Base-by-base conservation (phyloP, 2,113 vertebrate species). In the Cebus imitator region DNA sequence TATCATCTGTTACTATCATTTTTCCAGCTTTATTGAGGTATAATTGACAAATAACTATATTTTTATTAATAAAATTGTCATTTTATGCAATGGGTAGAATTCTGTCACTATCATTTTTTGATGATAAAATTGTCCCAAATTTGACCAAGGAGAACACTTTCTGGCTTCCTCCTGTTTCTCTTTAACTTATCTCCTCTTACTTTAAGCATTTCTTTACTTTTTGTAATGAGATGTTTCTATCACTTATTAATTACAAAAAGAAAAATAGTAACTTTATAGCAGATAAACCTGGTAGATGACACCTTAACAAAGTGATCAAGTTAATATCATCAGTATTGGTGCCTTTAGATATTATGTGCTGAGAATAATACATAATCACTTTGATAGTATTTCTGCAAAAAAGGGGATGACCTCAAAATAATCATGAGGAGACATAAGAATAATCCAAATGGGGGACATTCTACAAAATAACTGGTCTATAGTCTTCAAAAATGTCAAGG, bases 371-470 rank as follows among this genome's bases (percentile, higher is more conserved):
- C 13, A 7, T 87, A 25, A 73, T 73, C 25, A 40, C n/a, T 25
- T 55, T n/a, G 64, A n/a, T 78, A 37, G 4, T 21, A 52, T 91
- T 86, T 50, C 90, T 95, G 94, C 50, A 78, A 95, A 88, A 88
- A 95, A 91, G 17, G 76, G 45, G 91, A 86, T 78, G 86, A 83
- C 35, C 9, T 82, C 40, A 79, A 73, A 4, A 8, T 75, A 55
- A 87, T 70, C 58, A 89, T 73, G n/a, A 93, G 12, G 20, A 89
- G 11, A 76, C n/a, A 86, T 50, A 25, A 90, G 48, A 94, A 93
- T 21, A 73, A 76, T 64, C 50, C 9, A 84, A 66, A 21, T 91
- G 35, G 27, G 8, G 30, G 30, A 89, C 35, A 94, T 32, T 68
- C 87, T 75, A 92, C n/a, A 95, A 89, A 86, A 90, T 20, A 94